Conservation (phyloP, 2,888 invertebrate genomes). For the Drepana falcataria region DNA sequence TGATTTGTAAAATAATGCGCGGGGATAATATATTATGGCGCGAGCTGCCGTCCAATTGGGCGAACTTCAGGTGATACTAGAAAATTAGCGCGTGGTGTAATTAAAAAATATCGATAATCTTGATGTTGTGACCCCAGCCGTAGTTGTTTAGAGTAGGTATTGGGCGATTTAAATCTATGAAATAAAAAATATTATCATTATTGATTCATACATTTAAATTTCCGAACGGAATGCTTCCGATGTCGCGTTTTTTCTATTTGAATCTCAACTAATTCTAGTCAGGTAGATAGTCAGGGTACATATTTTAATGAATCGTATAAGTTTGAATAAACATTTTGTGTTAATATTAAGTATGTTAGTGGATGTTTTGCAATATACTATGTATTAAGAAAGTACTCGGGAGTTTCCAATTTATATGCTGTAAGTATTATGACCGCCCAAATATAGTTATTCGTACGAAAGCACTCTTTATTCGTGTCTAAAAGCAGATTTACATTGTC, state of each 20-base stretch:
- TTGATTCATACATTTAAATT: slow-evolving; percentile 27
- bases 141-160: slow-evolving; percentile 32
- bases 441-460: slow-evolving; percentile 29
- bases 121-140: slow-evolving; percentile 42
- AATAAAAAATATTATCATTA: slow-evolving; percentile 1
- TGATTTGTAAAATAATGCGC: no score
- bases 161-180: slow-evolving; percentile 30
- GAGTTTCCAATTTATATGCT: slow-evolving; percentile 12
- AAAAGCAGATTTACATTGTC: background rate
- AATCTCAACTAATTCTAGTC: slow-evolving; percentile 18
- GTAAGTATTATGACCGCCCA: slow-evolving; percentile 36
- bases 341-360: background rate
- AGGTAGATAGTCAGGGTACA: slow-evolving; percentile 30
- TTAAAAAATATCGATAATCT: slow-evolving; percentile 17
- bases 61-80: no score
- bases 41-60: no score
- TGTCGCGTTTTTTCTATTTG: slow-evolving; percentile 15
- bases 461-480: slow-evolving; percentile 23
- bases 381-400: slow-evolving; percentile 6
- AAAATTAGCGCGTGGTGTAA: slow-evolving; percentile 7
- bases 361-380: background rate
- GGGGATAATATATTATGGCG: no score
- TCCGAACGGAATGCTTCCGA: slow-evolving; percentile 36
- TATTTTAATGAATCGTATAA: background rate
- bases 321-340: slow-evolving; percentile 3